Evolutionary conservation across 2,888 invertebrate species (phyloP).

Genomic region (Oxytorus armatus): DNA sequence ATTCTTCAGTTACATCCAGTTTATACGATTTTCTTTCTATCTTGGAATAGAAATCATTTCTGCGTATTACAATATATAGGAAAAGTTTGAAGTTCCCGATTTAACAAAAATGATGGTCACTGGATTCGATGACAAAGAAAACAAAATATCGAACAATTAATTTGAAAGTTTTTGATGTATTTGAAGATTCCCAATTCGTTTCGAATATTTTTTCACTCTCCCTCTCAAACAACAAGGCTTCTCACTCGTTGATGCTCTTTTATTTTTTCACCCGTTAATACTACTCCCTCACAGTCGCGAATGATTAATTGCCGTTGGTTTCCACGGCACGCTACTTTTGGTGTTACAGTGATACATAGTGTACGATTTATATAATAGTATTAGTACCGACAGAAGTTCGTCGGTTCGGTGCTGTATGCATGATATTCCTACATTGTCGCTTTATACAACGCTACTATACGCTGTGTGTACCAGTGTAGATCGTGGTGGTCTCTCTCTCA

Average conservation of each 20-base stretch:
- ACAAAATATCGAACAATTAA: too few relatives aligned
- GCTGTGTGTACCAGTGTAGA: too few relatives aligned
- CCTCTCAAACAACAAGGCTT: not conserved
- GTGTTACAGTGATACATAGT: constrained; percentile 56
- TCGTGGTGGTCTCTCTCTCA: not conserved
- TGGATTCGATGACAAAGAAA: too few relatives aligned
- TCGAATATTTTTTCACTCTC: not conserved
- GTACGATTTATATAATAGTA: constrained; percentile 48
- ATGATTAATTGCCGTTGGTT: constrained; percentile 82
- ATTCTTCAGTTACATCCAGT: not conserved
- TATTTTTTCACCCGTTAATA: constrained; percentile 63
- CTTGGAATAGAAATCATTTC: not conserved
- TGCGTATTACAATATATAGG: too few relatives aligned
- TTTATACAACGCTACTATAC: constrained; percentile 31
- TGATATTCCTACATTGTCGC: too few relatives aligned
- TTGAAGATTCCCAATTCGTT: not conserved
- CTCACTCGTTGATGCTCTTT: constrained; percentile 17
- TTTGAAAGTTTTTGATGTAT: too few relatives aligned
- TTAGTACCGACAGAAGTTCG: constrained; percentile 46
- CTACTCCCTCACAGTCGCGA: constrained; percentile 69
- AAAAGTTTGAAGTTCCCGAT: too few relatives aligned
- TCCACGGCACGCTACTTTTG: constrained; percentile 70
- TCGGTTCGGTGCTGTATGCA: constrained; percentile 32
- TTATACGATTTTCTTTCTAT: not conserved
- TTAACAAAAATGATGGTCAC: too few relatives aligned